Base-by-base conservation (phyloP, 2,888 invertebrate species). In the Aleiodes leptofemur region DNA sequence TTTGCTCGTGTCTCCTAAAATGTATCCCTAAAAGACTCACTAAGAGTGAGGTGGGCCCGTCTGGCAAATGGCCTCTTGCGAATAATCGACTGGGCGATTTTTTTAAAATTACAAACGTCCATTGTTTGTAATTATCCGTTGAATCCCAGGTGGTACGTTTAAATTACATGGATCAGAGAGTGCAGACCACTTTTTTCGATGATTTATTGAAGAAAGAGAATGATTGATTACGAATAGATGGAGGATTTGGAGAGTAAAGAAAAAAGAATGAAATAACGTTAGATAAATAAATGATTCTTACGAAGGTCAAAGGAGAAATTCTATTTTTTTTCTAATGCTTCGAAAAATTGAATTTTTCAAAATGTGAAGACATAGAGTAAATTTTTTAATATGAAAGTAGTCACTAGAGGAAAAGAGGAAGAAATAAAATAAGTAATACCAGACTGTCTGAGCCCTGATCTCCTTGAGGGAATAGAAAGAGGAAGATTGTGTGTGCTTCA, bases 1-100 rank as follows among this genome's bases (percentile, higher is more conserved):
- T 74, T 78, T 75, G 74, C 78, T 71, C 69, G 70, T 78, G 78
- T 78, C 77, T 77, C 77, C 77, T 73, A 77, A 75, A 77, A 77
- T 78, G 73, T 43, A 43, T 43, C 43, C 43, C 43, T 43, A 43
- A 43, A 43, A 43, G 43, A 43, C 43, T 43, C 43, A 43, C 43
- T 43, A 43, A 43, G 43, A 43, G 7, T 43, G 43, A 43, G 29
- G 50, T 48, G 53, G 43, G 16, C 61, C 69, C 55, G 34, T 13
- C 9, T 51, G 34, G 14, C 34, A 34, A 50, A 48, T 14, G 51
- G 43, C 31, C 16, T 64, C 56, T 16, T 31, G 64, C 55, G 23
- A 76, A 16, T 55, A 55, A 14, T 55, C 16, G 55, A 7, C 14
- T 5, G 14, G 14, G 55, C 55, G 55, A 55, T 55, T 55, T 64